Percentiles rank a stretch among this genome's conserved stretches.
phyloP scores from a whole-genome alignment of 2,797 vertebrate species.

The Peromyscus attwateri region DNA sequence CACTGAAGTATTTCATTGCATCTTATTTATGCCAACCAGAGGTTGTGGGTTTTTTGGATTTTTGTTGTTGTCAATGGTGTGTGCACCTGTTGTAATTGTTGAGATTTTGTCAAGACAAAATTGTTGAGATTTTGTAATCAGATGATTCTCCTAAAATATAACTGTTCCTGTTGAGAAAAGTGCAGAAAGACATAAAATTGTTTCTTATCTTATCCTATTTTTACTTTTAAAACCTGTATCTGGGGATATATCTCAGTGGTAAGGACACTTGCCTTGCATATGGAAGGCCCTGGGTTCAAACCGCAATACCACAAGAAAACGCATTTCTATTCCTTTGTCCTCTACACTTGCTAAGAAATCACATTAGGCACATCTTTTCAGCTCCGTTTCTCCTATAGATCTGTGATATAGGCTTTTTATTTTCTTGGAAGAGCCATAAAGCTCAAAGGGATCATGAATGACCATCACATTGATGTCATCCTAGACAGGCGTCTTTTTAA shows the following conservation, averaged over 20 bases:
- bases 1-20: constrained; percentile 51
- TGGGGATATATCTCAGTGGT: not conserved
- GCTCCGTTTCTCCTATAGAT: constrained; percentile 56
- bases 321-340: constrained; percentile 38
- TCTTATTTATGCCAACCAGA: constrained; percentile 52
- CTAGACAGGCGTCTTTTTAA: constrained; percentile 77
- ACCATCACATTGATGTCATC: constrained; percentile 78
- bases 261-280: not conserved
- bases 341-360: constrained; percentile 70
- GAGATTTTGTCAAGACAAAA: constrained; percentile 62
- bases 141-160: constrained; percentile 48
- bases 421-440: constrained; percentile 75
- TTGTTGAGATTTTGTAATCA: constrained; percentile 64
- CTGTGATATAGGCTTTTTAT: constrained; percentile 74
- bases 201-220: constrained; percentile 41
- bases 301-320: not conserved
- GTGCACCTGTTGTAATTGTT: constrained; percentile 70
- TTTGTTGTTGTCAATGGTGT: constrained; percentile 16
- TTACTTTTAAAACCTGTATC: not conserved
- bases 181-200: constrained; percentile 33
- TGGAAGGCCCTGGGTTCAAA: not conserved
- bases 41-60: not conserved
- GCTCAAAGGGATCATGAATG: constrained; percentile 80
- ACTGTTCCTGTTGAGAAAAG: constrained; percentile 58
- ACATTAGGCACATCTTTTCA: constrained; percentile 15